Evolutionary conservation across 2,888 invertebrate genomes (phyloP).

Genomic region (Dolichopus griseipennis): DNA sequence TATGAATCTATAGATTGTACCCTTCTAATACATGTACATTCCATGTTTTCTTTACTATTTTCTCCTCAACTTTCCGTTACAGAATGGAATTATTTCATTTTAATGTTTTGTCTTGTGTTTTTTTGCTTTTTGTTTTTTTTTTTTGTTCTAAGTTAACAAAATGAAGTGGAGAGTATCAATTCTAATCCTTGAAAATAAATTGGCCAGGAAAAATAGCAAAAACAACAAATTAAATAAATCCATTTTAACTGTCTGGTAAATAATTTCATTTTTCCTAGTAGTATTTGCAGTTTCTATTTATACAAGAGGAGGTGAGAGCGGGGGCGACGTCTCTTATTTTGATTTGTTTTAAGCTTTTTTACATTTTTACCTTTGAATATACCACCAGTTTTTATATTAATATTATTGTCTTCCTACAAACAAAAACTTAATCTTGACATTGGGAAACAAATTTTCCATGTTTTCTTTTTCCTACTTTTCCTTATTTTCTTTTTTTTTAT

Average conservation of each 20-base stretch:
- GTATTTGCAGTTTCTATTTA: not conserved
- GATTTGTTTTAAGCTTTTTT: not conserved
- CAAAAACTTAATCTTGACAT: not conserved
- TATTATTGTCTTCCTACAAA: not conserved
- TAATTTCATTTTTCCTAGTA: not conserved
- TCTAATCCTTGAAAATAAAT: conserved; percentile 6
- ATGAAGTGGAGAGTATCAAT: not conserved
- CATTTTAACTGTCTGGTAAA: conserved; percentile 6
- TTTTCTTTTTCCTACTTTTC: not conserved
- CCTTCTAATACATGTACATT: not conserved
- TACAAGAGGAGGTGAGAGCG: not conserved
- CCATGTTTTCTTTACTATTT: no score
- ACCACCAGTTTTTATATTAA: not conserved
- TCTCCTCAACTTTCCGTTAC: no score
- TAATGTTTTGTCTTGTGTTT: no score
- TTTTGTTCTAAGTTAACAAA: not conserved
- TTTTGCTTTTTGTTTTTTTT: no score
- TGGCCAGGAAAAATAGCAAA: not conserved
- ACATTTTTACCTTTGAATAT: not conserved
- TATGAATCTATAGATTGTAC: no score
- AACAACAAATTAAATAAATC: not conserved
- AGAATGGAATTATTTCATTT: no score
- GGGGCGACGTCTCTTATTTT: not conserved
- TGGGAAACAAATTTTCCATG: not conserved
- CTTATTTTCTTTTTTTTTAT: not conserved